Conservation (phyloP, 2,888 invertebrate genomes). For the Eristalis pertinax region DNA sequence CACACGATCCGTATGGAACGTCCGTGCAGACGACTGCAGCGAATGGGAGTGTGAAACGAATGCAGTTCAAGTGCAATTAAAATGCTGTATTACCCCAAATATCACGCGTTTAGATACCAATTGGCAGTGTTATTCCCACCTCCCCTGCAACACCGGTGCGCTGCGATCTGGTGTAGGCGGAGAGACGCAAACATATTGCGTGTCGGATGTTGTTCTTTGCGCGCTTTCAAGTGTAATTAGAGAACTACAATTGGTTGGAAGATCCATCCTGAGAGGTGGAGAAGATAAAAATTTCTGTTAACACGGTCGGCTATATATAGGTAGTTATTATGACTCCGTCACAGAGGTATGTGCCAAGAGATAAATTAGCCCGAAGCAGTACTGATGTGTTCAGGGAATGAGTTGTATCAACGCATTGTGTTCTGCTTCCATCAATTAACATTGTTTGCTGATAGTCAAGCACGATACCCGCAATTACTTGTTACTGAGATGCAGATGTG, state of each 20-base stretch:
- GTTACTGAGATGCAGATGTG: not conserved
- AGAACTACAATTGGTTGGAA: not conserved
- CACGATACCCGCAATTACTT: not conserved
- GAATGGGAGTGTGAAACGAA: constrained; percentile 69
- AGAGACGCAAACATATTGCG: constrained; percentile 18
- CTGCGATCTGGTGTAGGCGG: not conserved
- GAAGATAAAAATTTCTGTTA: constrained; percentile 21
- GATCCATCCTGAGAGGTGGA: not conserved
- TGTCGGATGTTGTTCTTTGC: constrained; percentile 12
- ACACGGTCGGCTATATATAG: not conserved
- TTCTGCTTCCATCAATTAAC: not conserved
- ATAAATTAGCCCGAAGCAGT: not conserved
- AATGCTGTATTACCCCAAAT: constrained; percentile 47
- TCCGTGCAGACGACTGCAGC: constrained; percentile 10
- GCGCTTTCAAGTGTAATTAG: constrained; percentile 26
- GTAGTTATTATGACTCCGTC: not conserved
- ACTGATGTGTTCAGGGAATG: not conserved
- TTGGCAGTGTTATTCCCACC: constrained; percentile 2
- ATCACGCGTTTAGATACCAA: constrained; percentile 50
- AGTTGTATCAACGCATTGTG: not conserved
- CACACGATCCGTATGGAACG: constrained; percentile 36
- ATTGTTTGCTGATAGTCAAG: constrained; percentile 1
- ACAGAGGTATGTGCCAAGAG: not conserved
- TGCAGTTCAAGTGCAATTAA: constrained; percentile 63
- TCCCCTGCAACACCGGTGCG: not conserved